Evolutionary conservation across 2,888 invertebrate genomes (phyloP), one percentile per base, ranked within the genome.

Genomic region (Pandemis heparana): DNA sequence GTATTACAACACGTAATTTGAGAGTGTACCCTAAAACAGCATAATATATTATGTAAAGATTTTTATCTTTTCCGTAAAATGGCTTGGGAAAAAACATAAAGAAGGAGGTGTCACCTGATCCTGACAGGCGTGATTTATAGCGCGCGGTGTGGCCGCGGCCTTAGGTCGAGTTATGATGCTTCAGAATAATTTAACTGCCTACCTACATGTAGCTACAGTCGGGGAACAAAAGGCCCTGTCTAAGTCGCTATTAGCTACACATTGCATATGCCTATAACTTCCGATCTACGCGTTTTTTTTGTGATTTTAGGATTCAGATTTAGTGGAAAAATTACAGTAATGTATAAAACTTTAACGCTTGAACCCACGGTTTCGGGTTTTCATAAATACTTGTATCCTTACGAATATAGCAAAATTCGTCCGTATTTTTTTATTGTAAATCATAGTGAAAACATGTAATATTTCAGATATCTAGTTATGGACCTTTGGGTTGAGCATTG

Each of bases 41-140:
- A 92, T 92, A 92, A 94, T 94, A 94, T 94, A 94, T 94, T 94
- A 94, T 94, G 95, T 94, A 92, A 92, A 94, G 94, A 95, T 95
- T 91, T 89, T 93, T 94, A 94, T 95, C 95, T 93, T 94, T 94
- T 85, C 93, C 91, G 92, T 94, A 94, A 94, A 95, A 94, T 89
- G 91, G 94, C 92, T 92, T 94, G 94, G 94, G 95, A 95, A 95
- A 94, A 95, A 94, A 95, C 95, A 95, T 95, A 95, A 95, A 95
- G 94, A 94, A 94, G 93, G 92, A 89, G 92, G 93, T 94, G 94
- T 94, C 95, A 94, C 94, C 94, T 94, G 94, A 94, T 92, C 93
- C 90, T 86, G 94, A 92, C 94, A 92, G 90, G 79, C 79, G 81
- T 81, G 92, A 94, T 94, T 94, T 91, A 94, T 92, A 74, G 85